Conservation (phyloP, 2,113 vertebrate genomes). For the Cottus gobio region DNA sequence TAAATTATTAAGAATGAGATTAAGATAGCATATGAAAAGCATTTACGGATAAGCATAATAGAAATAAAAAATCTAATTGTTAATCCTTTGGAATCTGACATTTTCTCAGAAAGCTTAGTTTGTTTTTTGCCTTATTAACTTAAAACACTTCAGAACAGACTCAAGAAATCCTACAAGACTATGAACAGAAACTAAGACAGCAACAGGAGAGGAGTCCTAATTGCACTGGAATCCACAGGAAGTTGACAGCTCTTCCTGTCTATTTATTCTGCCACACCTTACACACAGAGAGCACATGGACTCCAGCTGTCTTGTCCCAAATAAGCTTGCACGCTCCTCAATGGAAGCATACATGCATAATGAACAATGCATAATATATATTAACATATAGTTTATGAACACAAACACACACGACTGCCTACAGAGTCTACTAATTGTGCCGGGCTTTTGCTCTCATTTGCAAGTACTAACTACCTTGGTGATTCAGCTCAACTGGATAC, state of each 20-base stretch:
- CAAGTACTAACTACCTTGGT: constrained; percentile 24
- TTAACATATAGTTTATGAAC: neutral
- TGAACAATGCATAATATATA: too few species aligned
- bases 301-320: neutral
- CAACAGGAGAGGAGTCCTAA: neutral
- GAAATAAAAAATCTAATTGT: neutral
- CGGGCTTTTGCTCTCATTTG: constrained; percentile 50
- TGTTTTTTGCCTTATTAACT: neutral
- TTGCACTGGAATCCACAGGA: neutral
- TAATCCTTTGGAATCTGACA: constrained; percentile 1
- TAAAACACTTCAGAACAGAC: neutral
- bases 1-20: constrained; percentile 2
- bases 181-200: neutral
- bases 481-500: constrained; percentile 32
- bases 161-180: neutral
- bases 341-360: neutral
- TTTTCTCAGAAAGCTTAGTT: neutral
- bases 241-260: neutral
- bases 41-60: too few species aligned
- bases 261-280: neutral
- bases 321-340: neutral
- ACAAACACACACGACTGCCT: neutral
- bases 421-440: constrained; percentile 1
- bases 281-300: neutral
- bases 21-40: neutral